Conservation (phyloP, 1,140 invertebrate genomes). For the Zelostemma sp. region DNA sequence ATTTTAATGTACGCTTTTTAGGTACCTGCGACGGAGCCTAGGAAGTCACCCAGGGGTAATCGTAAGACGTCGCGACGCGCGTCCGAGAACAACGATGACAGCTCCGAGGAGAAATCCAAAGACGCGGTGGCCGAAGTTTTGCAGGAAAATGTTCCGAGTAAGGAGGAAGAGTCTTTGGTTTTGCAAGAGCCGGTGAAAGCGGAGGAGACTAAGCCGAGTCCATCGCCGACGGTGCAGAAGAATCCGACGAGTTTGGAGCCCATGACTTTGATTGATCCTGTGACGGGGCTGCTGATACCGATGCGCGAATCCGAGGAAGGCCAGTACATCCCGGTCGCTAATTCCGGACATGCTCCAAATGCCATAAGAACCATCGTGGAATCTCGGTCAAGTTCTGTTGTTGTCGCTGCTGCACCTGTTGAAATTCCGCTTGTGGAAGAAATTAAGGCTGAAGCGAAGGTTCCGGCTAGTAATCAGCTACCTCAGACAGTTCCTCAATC, state of each 20-base stretch:
- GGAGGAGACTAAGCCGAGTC: conserved; percentile 35
- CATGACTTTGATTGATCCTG: conserved; percentile 79
- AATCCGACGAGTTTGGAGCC: conserved; percentile 67
- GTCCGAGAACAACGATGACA: conserved; percentile 75
- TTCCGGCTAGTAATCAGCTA: background rate
- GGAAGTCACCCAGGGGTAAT: conserved; percentile 75
- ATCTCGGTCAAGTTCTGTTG: too few species aligned
- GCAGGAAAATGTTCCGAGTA: conserved; percentile 38
- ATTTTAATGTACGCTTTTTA: too few species aligned
- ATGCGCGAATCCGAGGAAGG: conserved; percentile 82
- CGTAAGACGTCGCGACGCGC: conserved; percentile 72
- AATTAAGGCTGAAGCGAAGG: conserved; percentile 16
- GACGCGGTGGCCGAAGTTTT: conserved; percentile 43
- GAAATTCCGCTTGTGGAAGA: conserved; percentile 25
- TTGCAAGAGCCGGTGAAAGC: conserved; percentile 24
- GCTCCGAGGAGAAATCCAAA: conserved; percentile 73
- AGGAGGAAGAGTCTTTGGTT: conserved; percentile 32
- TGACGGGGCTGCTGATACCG: conserved; percentile 80
- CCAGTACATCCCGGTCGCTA: conserved; percentile 76
- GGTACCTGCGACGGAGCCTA: conserved; percentile 63
- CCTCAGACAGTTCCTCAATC: conserved; percentile 55
- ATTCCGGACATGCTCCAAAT: conserved; percentile 52
- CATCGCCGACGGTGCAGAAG: conserved; percentile 24
- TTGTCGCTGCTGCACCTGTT: conserved; percentile 14
- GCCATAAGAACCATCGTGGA: conserved; percentile 39